Conservation (phyloP, 2,888 invertebrate genomes). For the Steromphala cineraria region DNA sequence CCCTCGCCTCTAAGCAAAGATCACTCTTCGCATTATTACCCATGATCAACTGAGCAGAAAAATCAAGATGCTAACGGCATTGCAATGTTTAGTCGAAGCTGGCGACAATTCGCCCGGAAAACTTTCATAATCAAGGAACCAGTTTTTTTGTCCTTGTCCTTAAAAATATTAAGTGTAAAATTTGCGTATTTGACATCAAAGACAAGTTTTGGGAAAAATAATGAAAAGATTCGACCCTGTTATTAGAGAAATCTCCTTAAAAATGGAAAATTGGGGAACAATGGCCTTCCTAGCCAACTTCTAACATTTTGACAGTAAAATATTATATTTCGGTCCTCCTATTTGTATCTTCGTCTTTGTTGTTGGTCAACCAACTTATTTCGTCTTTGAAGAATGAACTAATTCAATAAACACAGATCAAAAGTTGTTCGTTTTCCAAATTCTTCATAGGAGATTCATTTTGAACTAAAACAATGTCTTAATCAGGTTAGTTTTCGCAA, state of each 20-base stretch:
- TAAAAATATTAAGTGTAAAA: constrained; percentile 9
- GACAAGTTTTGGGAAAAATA: background rate
- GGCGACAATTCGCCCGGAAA: background rate
- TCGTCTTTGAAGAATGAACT: background rate
- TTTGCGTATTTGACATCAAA: constrained; percentile 12
- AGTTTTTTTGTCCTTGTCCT: background rate
- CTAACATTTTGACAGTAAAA: background rate
- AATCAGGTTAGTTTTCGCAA: too few species aligned
- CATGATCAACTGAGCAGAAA: background rate
- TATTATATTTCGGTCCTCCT: background rate
- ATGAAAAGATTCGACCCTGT: background rate
- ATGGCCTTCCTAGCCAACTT: background rate
- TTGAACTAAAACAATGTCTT: too few species aligned
- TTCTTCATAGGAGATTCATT: too few species aligned
- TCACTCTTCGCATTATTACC: background rate
- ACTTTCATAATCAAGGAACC: background rate
- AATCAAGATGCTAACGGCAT: background rate
- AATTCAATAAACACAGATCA: too few species aligned
- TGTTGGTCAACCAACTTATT: background rate
- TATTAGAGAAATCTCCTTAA: background rate
- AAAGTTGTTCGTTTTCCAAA: too few species aligned
- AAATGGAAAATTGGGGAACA: background rate
- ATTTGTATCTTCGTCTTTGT: background rate
- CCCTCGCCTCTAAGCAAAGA: background rate
- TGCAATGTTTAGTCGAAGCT: background rate